Conservation (phyloP, 2,797 vertebrate species). For the Tragopan temminckii region DNA sequence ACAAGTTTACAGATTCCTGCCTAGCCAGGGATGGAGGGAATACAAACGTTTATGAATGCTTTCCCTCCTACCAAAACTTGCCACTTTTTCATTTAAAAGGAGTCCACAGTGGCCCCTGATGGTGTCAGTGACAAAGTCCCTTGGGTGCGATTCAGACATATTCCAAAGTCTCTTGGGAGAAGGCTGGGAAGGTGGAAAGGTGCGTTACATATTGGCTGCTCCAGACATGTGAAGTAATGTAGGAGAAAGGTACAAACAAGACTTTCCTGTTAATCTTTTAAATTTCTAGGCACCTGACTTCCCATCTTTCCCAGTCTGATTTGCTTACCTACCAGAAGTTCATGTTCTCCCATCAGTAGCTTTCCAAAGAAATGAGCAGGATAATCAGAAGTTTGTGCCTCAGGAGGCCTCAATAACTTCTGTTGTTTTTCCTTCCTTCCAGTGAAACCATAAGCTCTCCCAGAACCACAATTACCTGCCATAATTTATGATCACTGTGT, state of each 20-base stretch:
- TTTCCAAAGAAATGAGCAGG: not conserved
- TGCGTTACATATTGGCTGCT: not conserved
- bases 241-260: not conserved
- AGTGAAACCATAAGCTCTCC: not conserved
- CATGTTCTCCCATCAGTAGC: not conserved
- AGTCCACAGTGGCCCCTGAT: not conserved
- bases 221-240: not conserved
- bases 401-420: not conserved
- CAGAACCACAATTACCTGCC: not conserved
- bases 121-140: not conserved
- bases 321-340: not conserved
- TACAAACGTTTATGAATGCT: not conserved
- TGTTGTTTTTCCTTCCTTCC: not conserved
- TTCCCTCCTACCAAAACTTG: not conserved
- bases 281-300: not conserved
- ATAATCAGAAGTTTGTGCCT: not conserved
- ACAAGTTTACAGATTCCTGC: not conserved
- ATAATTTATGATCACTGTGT: not conserved
- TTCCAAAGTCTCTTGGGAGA: not conserved
- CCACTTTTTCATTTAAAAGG: not conserved
- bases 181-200: not conserved
- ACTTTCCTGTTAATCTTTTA: not conserved
- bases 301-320: not conserved
- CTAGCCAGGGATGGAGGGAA: not conserved
- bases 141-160: not conserved